Conservation (phyloP, 1,140 invertebrate genomes). For the Diorhabda carinulata region DNA sequence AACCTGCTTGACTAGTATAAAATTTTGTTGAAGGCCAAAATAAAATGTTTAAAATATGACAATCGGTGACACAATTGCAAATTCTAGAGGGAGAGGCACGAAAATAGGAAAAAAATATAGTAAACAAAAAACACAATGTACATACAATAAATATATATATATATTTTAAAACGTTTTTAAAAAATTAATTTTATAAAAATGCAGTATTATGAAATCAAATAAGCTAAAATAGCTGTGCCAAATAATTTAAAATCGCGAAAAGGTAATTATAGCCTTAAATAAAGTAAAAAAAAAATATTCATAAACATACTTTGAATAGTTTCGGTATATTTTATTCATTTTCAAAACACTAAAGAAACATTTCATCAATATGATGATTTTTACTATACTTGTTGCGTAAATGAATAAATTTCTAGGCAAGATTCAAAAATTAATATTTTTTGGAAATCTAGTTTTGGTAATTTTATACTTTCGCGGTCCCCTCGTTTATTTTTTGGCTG, state of each 20-base stretch:
- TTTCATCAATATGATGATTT: no score
- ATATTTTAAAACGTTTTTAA: constrained; percentile 32
- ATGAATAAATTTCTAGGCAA: no score
- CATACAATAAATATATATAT: constrained; percentile 38
- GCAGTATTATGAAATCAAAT: constrained; percentile 30
- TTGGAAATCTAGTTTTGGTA: no score
- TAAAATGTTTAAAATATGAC: constrained; percentile 36
- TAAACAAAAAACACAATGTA: constrained; percentile 24
- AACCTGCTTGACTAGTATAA: constrained; percentile 16
- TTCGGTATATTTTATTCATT: no score
- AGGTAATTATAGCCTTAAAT: constrained; percentile 8
- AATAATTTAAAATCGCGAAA: constrained; percentile 20
- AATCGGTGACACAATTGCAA: constrained; percentile 42
- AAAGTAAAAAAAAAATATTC: background rate
- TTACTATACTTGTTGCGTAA: no score
- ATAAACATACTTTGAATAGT: no score
- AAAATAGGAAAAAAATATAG: constrained; percentile 24
- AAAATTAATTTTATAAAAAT: constrained; percentile 30
- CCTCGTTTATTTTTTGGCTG: no score
- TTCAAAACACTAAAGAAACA: no score
- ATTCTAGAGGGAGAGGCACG: constrained; percentile 44
- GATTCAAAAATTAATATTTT: no score
- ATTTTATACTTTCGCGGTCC: no score
- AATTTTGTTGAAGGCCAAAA: constrained; percentile 9
- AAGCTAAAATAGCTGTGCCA: constrained; percentile 37